Evolutionary conservation across 2,888 invertebrate species (phyloP), one percentile per base, ranked within the genome.

Genomic region (Apamea sordens): DNA sequence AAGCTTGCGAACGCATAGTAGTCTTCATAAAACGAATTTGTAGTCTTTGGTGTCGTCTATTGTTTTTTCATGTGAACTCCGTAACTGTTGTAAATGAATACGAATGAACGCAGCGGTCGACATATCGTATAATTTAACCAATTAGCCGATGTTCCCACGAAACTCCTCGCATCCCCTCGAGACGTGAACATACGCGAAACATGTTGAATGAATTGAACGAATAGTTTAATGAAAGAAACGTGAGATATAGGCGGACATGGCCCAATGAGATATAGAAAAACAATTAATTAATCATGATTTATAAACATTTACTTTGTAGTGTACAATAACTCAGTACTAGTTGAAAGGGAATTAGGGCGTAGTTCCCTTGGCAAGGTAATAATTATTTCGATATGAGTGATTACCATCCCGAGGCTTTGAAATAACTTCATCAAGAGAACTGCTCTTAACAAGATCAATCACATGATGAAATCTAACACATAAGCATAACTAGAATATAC

Each of bases 141-240:
- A 96, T 96, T 96, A 95, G 91, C 80, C 74, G 83, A 73, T 83
- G 94, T 95, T 96, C 96, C 94, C 96, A 96, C 95, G 96, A 90
- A 93, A 92, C 89, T 87, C 76, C 88, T 85, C 82, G 80, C 90
- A 93, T 94, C 89, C 95, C 94, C 95, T 91, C 79, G 95, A 92
- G 95, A 94, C 91, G 90, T 88, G 86, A 91, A 91, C 82, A 84
- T 86, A 88, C 85, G 85, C 89, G 81, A 83, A 88, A 89, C 89
- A 89, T 86, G 86, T 87, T 90, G 90, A 88, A 86, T 86, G 86
- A 88, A 88, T 89, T 85, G 67, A 78, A 84, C 74, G 63, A 78
- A 77, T 78, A 76, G 72, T 11, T 64, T 47, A 78, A 80, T 77
- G 68, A 74, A 53, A 75, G 76, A 85, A 69, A 81, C 76, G 76